These are phyloP conservation scores for Biston stratarius DNA, from an alignment of 2,888 invertebrate species.

Conservation along the genomic window DNA sequence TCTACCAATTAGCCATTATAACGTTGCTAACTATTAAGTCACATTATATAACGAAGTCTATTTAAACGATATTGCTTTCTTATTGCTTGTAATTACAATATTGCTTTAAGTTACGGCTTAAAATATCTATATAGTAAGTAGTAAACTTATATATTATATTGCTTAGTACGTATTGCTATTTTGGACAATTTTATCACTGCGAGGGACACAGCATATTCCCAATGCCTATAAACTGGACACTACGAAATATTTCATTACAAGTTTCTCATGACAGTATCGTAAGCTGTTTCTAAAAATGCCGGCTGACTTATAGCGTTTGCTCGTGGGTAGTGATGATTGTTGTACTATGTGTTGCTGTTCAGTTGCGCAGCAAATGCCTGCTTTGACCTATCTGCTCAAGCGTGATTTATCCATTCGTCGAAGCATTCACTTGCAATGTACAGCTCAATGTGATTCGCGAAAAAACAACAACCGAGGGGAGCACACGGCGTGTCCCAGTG, in stretches of 20 bases:
- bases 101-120: conserved; percentile 42
- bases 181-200: conserved; percentile 73
- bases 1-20: conserved; percentile 68
- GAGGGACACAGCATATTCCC: conserved; percentile 29
- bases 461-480: no score
- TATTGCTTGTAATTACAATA: conserved; percentile 45
- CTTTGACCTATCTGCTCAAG: no score
- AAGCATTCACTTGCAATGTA: no score
- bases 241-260: not conserved
- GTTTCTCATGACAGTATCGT: not conserved
- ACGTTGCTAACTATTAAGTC: conserved; percentile 53
- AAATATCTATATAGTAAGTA: conserved; percentile 9
- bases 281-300: not conserved
- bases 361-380: no score
- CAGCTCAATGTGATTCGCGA: no score
- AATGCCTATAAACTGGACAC: not conserved
- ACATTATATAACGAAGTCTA: conserved; percentile 62
- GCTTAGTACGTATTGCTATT: conserved; percentile 62
- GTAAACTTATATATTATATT: conserved; percentile 31
- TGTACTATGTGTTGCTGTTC: no score
- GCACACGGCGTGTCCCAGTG: no score
- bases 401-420: no score
- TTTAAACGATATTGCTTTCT: conserved; percentile 64
- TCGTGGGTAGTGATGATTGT: no score
- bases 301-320: no score